Conservation (phyloP, 2,888 invertebrate species). For the Spilosoma lubricipeda region DNA sequence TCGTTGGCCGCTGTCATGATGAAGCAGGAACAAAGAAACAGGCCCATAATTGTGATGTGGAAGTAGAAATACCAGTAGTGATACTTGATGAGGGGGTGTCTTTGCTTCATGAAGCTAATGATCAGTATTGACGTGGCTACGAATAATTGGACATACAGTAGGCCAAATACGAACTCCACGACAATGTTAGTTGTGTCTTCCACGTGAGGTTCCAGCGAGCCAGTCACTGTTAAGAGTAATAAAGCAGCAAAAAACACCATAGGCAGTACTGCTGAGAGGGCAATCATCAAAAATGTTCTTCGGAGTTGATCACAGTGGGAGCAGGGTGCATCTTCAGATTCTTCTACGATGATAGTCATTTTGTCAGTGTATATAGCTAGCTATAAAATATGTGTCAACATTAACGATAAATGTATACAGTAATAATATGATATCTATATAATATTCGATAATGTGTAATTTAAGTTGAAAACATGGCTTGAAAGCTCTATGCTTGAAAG, state of each 20-base stretch:
- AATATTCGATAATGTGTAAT: not conserved
- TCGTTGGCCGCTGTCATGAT: constrained; percentile 61
- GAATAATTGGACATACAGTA: constrained; percentile 70
- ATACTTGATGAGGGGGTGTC: constrained; percentile 60
- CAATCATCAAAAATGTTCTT: constrained; percentile 63
- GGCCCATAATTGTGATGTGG: constrained; percentile 60
- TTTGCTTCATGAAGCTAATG: constrained; percentile 60
- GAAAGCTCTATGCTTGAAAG: no score
- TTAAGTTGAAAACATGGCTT: no score
- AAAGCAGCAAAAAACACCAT: constrained; percentile 67
- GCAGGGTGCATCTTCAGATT: constrained; percentile 63
- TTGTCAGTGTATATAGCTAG: not conserved
- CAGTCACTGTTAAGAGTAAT: constrained; percentile 56
- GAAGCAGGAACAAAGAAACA: constrained; percentile 59
- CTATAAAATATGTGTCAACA: not conserved
- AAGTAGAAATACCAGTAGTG: constrained; percentile 68
- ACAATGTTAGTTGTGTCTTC: constrained; percentile 53
- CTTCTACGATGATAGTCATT: constrained; percentile 64
- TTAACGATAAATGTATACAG: not conserved
- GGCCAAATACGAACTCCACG: constrained; percentile 65
- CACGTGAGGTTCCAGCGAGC: constrained; percentile 44
- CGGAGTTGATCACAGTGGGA: constrained; percentile 63
- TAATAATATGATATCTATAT: not conserved
- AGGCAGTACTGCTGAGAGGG: constrained; percentile 69
- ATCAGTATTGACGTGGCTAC: constrained; percentile 66